Evolutionary conservation across 2,797 vertebrate genomes (phyloP), one percentile per base, ranked within the genome.

Genomic region (Aeoliscus strigatus): DNA sequence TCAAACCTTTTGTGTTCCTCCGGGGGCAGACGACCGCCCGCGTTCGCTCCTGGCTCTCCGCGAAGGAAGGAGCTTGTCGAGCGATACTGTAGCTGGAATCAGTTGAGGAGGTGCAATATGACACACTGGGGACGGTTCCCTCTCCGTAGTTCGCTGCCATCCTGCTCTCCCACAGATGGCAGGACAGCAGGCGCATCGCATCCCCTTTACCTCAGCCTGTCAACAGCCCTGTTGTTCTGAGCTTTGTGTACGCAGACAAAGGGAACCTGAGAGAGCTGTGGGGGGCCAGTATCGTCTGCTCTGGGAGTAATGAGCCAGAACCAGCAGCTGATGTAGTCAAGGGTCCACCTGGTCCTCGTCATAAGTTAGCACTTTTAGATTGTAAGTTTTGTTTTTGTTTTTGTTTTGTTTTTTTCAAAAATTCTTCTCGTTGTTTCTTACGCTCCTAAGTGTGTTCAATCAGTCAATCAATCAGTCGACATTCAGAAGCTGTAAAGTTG

Each of bases 131-230:
- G 51, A 69, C 51, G 68, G 51, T 48, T 64, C 32, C 36, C 45
- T 79, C 59, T 70, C 60, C 61, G 52, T 67, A 53, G 27, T 41
- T 41, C 15, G 39, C 74, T 49, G 24, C 39, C 51, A 26, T 39
- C 67, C 51, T 7, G 39, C 43, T 43, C 28, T 10, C 12, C 14
- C 17, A 51, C 70, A 73, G 66, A 72, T 72, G 73, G 66, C 49
- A 41, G 55, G 46, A 57, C 42, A 49, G 51, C 63, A 50, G 60
- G 53, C 17, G 44, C 70, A 84, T 84, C n/a, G n/a, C n/a, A n/a
- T n/a, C n/a, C 68, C 31, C 52, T 83, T 87, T 81, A 81, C 82
- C 68, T 70, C 50, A 13, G 51, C 61, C 54, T 61, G 71, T 84
- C 84, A 83, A 68, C 75, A 54, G 51, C 50, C 35, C 59, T 34